A percentile compares a stretch with the other conserved stretches of the same genome.
phyloP scores from a whole-genome alignment of 2,888 invertebrate genomes.

The Zaprionus bogoriensis region DNA sequence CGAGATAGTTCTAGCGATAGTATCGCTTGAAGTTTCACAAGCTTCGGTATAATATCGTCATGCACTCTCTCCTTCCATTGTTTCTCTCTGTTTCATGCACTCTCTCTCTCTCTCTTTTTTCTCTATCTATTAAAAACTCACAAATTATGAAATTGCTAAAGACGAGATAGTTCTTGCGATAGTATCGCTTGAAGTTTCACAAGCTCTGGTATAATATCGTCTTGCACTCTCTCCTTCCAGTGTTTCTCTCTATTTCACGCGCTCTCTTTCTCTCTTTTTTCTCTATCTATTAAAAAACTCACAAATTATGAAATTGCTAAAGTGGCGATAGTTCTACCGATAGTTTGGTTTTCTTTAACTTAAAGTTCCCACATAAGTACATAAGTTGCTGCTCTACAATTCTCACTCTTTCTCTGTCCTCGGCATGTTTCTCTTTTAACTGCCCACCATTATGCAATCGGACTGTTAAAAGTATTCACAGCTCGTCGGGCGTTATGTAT shows the following conservation, averaged over 20 bases:
- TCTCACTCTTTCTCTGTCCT: too few relatives aligned
- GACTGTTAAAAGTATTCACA: neutral
- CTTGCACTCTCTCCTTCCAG: too few relatives aligned
- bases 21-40: neutral
- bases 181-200: neutral
- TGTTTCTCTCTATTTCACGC: too few relatives aligned
- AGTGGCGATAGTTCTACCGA: neutral
- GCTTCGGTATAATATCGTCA: too few relatives aligned
- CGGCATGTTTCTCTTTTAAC: neutral
- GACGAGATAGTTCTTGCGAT: neutral
- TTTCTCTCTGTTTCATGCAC: too few relatives aligned
- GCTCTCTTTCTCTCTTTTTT: too few relatives aligned
- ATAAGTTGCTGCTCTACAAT: neutral
- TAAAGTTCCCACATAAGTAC: too few relatives aligned
- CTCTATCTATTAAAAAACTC: too few relatives aligned
- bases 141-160: neutral
- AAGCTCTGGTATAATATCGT: too few relatives aligned
- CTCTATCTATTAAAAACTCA: too few relatives aligned
- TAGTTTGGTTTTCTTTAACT: neutral
- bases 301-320: neutral
- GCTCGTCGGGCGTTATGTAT: neutral
- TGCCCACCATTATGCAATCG: neutral
- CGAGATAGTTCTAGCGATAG: neutral
- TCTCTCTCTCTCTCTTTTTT: too few relatives aligned
- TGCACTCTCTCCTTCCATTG: too few relatives aligned